These are phyloP conservation scores for Ptyas mucosa DNA, from an alignment of 2,113 vertebrate genomes.

Conservation along the genomic window DNA sequence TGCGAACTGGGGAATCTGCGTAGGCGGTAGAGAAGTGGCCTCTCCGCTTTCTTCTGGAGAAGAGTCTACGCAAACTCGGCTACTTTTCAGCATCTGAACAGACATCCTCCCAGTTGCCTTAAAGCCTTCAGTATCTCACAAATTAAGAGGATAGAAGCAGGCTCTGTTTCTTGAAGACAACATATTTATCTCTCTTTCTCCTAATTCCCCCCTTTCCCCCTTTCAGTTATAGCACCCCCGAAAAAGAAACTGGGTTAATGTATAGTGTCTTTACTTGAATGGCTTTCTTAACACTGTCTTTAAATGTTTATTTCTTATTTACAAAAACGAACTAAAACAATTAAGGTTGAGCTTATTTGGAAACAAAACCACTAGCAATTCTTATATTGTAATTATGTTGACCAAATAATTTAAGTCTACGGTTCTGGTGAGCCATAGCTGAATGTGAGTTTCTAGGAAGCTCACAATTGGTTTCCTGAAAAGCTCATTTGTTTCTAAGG, in stretches of 20 bases:
- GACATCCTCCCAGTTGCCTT: neutral
- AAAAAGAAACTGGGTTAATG: neutral
- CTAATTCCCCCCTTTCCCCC: neutral
- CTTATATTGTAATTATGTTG: neutral
- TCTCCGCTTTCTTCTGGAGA: accelerated
- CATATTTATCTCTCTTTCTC: neutral
- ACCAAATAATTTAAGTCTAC: no score
- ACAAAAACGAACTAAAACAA: neutral
- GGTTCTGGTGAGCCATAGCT: neutral
- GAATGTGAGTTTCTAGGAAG: neutral
- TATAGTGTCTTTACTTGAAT: neutral
- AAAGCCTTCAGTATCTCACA: neutral
- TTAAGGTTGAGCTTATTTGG: neutral
- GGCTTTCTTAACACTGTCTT: neutral
- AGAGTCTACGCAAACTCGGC: neutral
- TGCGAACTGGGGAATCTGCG: neutral
- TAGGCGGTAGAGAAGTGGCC: accelerated
- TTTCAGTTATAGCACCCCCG: neutral
- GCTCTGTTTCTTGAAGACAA: neutral
- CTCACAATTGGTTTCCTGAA: neutral
- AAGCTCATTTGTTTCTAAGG: neutral
- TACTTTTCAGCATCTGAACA: neutral
- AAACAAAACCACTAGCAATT: neutral
- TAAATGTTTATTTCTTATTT: neutral
- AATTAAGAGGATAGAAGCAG: neutral